Base-by-base conservation (phyloP, 1,140 invertebrate species). In the Cotesia typhae region DNA sequence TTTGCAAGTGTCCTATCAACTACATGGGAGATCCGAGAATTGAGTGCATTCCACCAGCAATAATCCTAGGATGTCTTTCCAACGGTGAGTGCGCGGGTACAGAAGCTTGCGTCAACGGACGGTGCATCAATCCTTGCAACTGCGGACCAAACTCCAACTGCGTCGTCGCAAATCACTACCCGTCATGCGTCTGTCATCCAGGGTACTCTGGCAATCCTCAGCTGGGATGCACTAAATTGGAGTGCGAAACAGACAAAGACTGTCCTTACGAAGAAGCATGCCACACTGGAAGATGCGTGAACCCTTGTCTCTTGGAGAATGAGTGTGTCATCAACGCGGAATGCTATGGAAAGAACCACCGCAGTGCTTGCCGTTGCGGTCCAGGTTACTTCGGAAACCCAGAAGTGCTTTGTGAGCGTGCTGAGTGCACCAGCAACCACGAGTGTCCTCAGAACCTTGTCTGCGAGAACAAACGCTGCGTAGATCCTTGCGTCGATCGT, bases 161-260 rank as follows among this genome's bases (percentile, higher is more conserved):
- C 82, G 87, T 87, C 69, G 93, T 96, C 1, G 85, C 89, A 60
- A 91, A 94, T 83, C 95, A 96, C 80, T 93, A 94, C 85, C 93
- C 94, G 41, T 90, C 92, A 4, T 96, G 95, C 80, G 90, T 88
- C 74, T 96, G 95, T 81, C 85, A 90, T 77, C 89, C 91, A 14
- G 93, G 93, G 59, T 94, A 90, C 81, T 94, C 93, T 35, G 94
- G 94, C 79, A 95, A 95, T 85, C 92, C 94, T 14, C 94, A 95
- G 85, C 88, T 89, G 69, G 92, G 92, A 63, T 96, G 95, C 77
- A 84, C 89, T 6, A 92, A 94, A 90, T 86, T 94, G 79, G 93
- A 92, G 52, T 97, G 95, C 80, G 90, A 92, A 81, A 90, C 91
- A 7, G 93, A 96, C 80, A 90, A 90, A 66, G 94, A 96, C 81